These are phyloP conservation scores for Polydesmus complanatus DNA, from an alignment of 2,888 invertebrate species.

Conservation along the genomic window DNA sequence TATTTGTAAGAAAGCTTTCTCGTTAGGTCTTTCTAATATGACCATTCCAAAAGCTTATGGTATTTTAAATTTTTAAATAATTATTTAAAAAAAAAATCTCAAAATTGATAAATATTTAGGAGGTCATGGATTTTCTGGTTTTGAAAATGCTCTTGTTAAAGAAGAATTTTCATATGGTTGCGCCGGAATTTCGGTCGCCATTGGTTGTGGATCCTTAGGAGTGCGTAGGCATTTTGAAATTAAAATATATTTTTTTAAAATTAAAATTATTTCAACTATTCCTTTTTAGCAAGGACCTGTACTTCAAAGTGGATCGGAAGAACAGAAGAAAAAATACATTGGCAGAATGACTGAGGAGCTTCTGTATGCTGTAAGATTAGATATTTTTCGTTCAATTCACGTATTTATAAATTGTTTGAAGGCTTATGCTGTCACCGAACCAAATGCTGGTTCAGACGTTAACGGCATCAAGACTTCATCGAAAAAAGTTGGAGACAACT, in stretches of 20 bases:
- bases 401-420: constrained; percentile 27
- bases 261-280: neutral
- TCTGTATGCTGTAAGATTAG: constrained; percentile 71
- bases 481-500: constrained; percentile 87
- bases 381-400: constrained; percentile 12
- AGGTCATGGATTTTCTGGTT: constrained; percentile 57
- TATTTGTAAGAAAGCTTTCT: constrained; percentile 82
- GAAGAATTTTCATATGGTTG: constrained; percentile 89
- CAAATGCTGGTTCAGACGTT: constrained; percentile 91
- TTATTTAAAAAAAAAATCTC: neutral
- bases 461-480: constrained; percentile 78
- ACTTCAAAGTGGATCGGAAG: constrained; percentile 64
- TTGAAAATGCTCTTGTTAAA: constrained; percentile 65
- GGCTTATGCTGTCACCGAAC: constrained; percentile 94
- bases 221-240: constrained; percentile 25
- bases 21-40: constrained; percentile 70
- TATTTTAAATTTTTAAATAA: constrained; percentile 15
- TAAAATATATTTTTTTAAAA: neutral
- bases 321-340: constrained; percentile 87
- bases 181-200: constrained; percentile 77
- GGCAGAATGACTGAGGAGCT: constrained; percentile 82
- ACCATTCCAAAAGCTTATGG: constrained; percentile 51
- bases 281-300: constrained; percentile 42
- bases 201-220: constrained; percentile 74
- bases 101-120: constrained; percentile 37